Evolutionary conservation across 1,140 invertebrate genomes (phyloP).

Genomic region (Hycleus cichorii): DNA sequence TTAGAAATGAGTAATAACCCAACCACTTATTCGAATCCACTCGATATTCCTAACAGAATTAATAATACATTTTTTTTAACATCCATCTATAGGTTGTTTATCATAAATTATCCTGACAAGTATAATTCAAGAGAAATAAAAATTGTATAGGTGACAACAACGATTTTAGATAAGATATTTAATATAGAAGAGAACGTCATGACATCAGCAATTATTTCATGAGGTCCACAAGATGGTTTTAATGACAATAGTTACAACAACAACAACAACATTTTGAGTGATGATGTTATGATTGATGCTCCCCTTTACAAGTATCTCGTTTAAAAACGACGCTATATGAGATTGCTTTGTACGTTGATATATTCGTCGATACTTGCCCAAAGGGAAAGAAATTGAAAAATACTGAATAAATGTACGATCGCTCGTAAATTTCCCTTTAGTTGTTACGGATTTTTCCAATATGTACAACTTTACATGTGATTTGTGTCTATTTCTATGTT

Average conservation of each 20-base stretch:
- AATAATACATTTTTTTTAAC: no score
- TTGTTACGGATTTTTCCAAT: constrained; percentile 21
- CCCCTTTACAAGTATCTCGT: constrained; percentile 14
- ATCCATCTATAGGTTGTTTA: not conserved
- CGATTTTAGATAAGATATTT: constrained; percentile 3
- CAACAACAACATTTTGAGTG: not conserved
- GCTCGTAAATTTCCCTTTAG: constrained; percentile 23
- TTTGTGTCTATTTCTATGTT: constrained; percentile 19
- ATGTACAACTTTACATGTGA: constrained; percentile 24
- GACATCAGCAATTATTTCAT: constrained; percentile 10
- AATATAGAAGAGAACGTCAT: not conserved
- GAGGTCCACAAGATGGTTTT: not conserved
- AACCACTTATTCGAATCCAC: no score
- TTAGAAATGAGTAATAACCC: no score
- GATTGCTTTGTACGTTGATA: constrained; percentile 19
- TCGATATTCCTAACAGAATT: no score
- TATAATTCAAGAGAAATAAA: constrained; percentile 14
- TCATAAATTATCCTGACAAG: constrained; percentile 1
- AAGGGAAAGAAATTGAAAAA: constrained; percentile 28
- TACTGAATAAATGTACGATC: constrained; percentile 31
- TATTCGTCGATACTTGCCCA: constrained; percentile 17
- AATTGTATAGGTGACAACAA: not conserved
- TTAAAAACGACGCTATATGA: constrained; percentile 16
- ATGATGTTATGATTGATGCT: constrained; percentile 21
- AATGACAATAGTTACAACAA: not conserved